Evolutionary conservation across 2,888 invertebrate genomes (phyloP), one percentile per base, ranked within the genome.

Genomic region (Drosophila trichaetosa): DNA sequence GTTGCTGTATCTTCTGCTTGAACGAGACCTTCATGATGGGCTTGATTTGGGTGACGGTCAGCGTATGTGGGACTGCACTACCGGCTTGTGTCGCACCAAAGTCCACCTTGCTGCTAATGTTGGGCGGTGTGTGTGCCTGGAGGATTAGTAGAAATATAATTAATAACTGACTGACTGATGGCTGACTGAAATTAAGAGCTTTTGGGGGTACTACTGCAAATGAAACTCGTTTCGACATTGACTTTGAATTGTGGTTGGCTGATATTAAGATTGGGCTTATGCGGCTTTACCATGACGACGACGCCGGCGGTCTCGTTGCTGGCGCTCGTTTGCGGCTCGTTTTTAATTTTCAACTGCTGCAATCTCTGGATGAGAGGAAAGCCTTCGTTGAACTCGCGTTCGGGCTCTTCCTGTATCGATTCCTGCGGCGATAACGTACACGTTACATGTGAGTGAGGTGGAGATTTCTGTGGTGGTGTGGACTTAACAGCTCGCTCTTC

Each of bases 351-450:
- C 54, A 97, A 94, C 75, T 96, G 93, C 31, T 96, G 94, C 71
- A 97, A 94, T 77, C 97, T 94, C 92, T 97, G 97, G 31, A 97
- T 94, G 7, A 97, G 96, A 60, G 97, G 94, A 58, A 96, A 96
- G 75, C 95, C 95, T 56, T 96, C 96, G 65, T 96, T 95, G 18
- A 95, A 94, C 93, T 96, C 96, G 18, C 94, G 93, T 91, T 95
- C 95, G 60, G 89, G 92, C 80, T 92, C 93, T 83, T 93, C 93
- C 86, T 93, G 93, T 83, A 93, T 93, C 51, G 94, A 93, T 91
- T 93, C 92, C 92, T 93, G 93, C 90, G 93, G 93, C 76, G 94
- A 94, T 81, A 95, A 95, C 73, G 95, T 93, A 89, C 95, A 94
- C 74, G 95, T 95, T 70, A 95, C 95, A 68, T 96, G 95, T 62